Evolutionary conservation across 2,113 vertebrate genomes (phyloP), one percentile per base, ranked within the genome.

Genomic region (Megalops atlanticus): DNA sequence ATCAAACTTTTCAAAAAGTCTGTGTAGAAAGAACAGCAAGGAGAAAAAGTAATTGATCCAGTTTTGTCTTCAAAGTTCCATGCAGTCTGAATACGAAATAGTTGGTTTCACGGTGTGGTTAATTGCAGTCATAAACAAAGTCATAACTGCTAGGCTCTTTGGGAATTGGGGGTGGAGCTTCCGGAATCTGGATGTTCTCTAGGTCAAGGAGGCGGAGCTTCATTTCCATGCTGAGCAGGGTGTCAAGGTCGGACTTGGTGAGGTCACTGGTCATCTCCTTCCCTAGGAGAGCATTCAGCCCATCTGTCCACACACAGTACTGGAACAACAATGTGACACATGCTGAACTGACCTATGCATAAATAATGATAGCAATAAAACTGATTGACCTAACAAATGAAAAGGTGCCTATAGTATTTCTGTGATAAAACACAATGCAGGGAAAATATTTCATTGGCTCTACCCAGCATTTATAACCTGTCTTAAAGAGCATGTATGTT

Each of bases 81-180:
- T 74, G 35, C 24, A 93, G 91, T 91, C 4, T 10, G 72, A 8
- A 24, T 11, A 74, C 41, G 38, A 24, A 74, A 74, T n/a, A 7
- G 12, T 14, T 18, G 1, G 7, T 11, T 72, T 78, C 80, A 76
- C 78, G 16, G 79, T n/a, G 8, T 4, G 43, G 43, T 96, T 96
- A 99, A 91, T 98, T 99, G 93, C 97, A 99, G 95, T 99, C 97
- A 81, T 99, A 99, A 92, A 99, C 98, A 90, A 99, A 99, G 94
- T 99, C 96, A 70, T 99, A 99, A 93, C 99, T 99, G 95, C 97
- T 99, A 85, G 98, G 98, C 86, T 99, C 98, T 95, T 99, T 99
- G 91, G 98, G 98, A 92, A 99, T 97, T 0, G 98, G 98, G n/a
- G 98, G 97, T 24, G 98, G 97, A 15, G 96, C 97, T 54, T 99